phyloP scores from a whole-genome alignment of 2,797 vertebrate species.

The Peromyscus melanophrys region DNA sequence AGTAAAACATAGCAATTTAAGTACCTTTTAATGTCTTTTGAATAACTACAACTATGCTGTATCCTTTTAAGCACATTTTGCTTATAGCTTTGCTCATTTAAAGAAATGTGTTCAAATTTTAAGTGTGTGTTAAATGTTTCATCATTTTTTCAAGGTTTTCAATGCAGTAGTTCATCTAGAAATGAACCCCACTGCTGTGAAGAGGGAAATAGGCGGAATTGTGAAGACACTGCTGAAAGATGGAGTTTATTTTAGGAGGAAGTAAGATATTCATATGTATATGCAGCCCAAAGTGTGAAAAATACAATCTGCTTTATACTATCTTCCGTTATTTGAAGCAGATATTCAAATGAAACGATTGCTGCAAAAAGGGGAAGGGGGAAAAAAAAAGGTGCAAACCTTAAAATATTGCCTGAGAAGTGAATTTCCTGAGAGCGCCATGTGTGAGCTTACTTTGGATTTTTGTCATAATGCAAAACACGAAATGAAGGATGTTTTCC shows the following conservation, averaged over 20 bases:
- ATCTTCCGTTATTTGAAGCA: slow-evolving; percentile 72
- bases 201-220: slow-evolving; percentile 44
- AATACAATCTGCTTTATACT: slow-evolving; percentile 75
- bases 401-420: slow-evolving; percentile 71
- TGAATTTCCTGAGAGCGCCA: slow-evolving; percentile 59
- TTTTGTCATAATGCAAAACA: slow-evolving; percentile 64
- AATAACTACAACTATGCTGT: not conserved
- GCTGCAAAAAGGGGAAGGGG: not conserved
- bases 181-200: slow-evolving; percentile 70
- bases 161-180: slow-evolving; percentile 77
- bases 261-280: slow-evolving; percentile 72
- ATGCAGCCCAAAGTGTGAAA: slow-evolving; percentile 76
- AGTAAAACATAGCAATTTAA: slow-evolving; percentile 64
- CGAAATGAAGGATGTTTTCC: not conserved
- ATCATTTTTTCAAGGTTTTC: slow-evolving; percentile 75
- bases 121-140: slow-evolving; percentile 77
- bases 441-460: slow-evolving; percentile 41
- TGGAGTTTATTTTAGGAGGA: slow-evolving; percentile 65
- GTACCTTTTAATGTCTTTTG: slow-evolving; percentile 51
- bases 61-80: slow-evolving; percentile 25
- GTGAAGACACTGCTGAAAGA: slow-evolving; percentile 68
- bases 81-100: slow-evolving; percentile 31
- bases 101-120: slow-evolving; percentile 80
- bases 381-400: not conserved
- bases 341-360: slow-evolving; percentile 74